Conservation (phyloP, 2,888 invertebrate species). For the Strigamia crassipes region DNA sequence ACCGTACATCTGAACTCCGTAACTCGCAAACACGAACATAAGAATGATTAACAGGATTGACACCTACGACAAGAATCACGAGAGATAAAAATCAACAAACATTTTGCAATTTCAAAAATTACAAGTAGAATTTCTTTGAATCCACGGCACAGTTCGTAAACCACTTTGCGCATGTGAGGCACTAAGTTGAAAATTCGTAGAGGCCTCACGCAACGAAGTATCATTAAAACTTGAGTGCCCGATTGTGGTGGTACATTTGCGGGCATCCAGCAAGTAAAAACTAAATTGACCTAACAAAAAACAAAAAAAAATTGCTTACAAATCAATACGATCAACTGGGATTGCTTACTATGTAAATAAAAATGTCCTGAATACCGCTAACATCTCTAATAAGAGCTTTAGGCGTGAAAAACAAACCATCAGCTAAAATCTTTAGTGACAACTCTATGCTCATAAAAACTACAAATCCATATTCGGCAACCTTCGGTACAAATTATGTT, state of each 20-base stretch:
- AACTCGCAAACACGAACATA: constrained; percentile 99
- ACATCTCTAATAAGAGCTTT: constrained; percentile 98
- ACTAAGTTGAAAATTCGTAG: constrained; percentile 96
- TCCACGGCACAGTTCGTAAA: constrained; percentile 95
- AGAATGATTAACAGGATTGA: constrained; percentile 93
- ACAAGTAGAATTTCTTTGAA: constrained; percentile 98
- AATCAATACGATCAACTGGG: not conserved
- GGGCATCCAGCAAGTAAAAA: constrained; percentile 97
- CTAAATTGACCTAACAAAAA: constrained; percentile 77
- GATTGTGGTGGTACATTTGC: constrained; percentile 88
- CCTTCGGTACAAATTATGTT: constrained; percentile 56
- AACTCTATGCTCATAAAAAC: constrained; percentile 97
- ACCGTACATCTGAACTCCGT: constrained; percentile 97
- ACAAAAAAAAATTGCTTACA: not conserved
- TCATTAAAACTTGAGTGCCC: constrained; percentile 91
- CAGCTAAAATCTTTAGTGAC: constrained; percentile 91
- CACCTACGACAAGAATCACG: constrained; percentile 66
- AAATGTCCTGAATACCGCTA: constrained; percentile 93
- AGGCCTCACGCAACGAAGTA: constrained; percentile 93
- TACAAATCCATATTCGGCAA: constrained; percentile 95
- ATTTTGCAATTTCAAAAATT: constrained; percentile 51
- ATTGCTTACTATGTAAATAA: constrained; percentile 86
- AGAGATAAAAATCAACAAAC: not conserved
- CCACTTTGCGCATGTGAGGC: constrained; percentile 99
- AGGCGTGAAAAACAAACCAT: constrained; percentile 98